Conservation (phyloP, 1,140 invertebrate genomes). For the Halictus rubicundus region DNA sequence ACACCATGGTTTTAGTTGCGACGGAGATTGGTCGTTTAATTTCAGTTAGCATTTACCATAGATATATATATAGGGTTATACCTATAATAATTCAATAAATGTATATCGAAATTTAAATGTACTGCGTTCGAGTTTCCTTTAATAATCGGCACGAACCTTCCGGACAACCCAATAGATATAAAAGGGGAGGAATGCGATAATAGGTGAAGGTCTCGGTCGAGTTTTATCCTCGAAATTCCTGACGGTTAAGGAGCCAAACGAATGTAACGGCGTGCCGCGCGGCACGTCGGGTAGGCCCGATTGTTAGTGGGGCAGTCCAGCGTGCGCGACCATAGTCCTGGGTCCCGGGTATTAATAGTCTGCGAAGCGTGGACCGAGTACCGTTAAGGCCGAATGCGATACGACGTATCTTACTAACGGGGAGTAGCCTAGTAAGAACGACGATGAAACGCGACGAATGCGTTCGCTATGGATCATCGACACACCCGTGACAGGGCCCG, state of each 20-base stretch:
- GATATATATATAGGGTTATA: too few relatives aligned
- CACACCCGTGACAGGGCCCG: too few relatives aligned
- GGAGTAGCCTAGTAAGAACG: constrained; percentile 55
- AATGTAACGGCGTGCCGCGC: constrained; percentile 25
- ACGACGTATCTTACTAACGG: constrained; percentile 66
- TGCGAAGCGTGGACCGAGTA: constrained; percentile 70
- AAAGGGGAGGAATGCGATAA: not conserved
- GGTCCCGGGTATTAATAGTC: constrained; percentile 41
- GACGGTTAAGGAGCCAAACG: constrained; percentile 30
- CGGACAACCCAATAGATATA: too few relatives aligned
- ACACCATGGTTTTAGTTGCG: too few relatives aligned
- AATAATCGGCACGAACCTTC: too few relatives aligned
- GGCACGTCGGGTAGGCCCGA: not conserved
- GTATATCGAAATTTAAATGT: too few relatives aligned
- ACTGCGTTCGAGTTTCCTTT: too few relatives aligned
- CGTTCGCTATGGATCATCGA: constrained; percentile 4
- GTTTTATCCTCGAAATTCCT: constrained; percentile 36
- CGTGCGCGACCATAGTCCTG: constrained; percentile 14
- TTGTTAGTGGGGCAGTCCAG: constrained; percentile 37
- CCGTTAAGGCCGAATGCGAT: constrained; percentile 71
- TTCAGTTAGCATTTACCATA: too few relatives aligned
- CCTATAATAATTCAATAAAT: too few relatives aligned
- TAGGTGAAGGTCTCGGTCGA: not conserved
- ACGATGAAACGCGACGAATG: not conserved
- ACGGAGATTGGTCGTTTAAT: too few relatives aligned